phyloP scores from a whole-genome alignment of 2,797 vertebrate genomes.

The Sebastes melanostomus region DNA sequence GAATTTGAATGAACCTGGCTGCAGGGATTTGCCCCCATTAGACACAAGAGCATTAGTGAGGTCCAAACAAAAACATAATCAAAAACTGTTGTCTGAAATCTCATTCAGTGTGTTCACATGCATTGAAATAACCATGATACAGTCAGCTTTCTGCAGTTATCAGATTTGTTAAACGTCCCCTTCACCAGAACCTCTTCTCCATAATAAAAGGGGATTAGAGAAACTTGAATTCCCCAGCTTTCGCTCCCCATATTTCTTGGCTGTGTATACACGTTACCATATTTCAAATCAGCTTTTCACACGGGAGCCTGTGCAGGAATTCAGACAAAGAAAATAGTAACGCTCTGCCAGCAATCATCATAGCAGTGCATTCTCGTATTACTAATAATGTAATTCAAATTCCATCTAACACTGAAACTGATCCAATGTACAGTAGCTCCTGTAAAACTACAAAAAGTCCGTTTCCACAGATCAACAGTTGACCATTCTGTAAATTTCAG shows the following conservation, averaged over 20 bases:
- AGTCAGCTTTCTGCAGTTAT: no score
- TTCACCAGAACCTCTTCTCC: no score
- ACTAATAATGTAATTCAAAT: not conserved
- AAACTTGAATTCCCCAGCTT: not conserved
- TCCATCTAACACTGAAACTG: not conserved
- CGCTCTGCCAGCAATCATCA: not conserved
- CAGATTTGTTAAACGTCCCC: not conserved
- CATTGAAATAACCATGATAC: no score
- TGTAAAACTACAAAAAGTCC: fast-evolving
- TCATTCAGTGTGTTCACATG: no score
- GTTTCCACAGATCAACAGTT: not conserved
- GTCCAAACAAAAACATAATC: no score
- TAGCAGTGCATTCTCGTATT: no score
- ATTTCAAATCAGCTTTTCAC: not conserved
- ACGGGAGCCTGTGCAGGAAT: not conserved
- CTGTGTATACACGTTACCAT: not conserved
- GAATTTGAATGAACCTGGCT: not conserved
- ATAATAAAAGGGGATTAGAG: not conserved
- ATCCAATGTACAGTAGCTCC: not conserved
- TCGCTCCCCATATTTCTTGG: not conserved
- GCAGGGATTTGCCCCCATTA: not conserved
- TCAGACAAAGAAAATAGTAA: not conserved
- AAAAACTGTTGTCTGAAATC: no score
- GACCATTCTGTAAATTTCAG: no score
- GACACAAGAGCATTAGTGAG: no score